Conservation (phyloP, 2,888 invertebrate species). For the Cylindroiulus punctatus region DNA sequence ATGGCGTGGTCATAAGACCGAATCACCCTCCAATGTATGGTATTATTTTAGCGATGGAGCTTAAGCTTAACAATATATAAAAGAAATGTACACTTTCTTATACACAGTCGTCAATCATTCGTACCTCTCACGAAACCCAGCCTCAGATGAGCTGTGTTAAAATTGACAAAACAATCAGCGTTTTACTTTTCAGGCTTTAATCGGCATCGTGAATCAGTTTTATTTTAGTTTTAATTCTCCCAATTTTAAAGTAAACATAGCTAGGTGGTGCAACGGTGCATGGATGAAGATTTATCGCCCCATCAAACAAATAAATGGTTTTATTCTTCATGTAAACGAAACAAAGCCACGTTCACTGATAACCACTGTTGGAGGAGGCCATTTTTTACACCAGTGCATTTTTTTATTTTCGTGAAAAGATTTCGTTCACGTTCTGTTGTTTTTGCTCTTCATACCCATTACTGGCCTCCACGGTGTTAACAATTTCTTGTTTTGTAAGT, state of each 20-base stretch:
- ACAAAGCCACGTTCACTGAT: neutral
- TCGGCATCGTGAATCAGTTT: slow-evolving; percentile 13
- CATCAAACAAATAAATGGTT: neutral
- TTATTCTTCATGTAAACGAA: neutral
- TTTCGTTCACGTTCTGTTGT: slow-evolving; percentile 7
- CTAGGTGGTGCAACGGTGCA: neutral
- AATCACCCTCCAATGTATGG: no score
- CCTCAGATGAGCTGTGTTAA: neutral
- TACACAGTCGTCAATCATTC: neutral
- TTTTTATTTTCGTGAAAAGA: slow-evolving; percentile 2
- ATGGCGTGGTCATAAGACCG: no score
- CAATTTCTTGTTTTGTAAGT: neutral
- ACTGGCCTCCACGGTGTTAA: slow-evolving; percentile 24
- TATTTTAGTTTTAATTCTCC: neutral
- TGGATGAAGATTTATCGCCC: slow-evolving; percentile 12
- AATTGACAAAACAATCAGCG: neutral
- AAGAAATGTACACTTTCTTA: no score
- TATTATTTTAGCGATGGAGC: no score
- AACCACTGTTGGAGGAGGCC: slow-evolving; percentile 5
- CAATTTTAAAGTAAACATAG: neutral
- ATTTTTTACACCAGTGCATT: neutral
- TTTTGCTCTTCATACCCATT: slow-evolving; percentile 10
- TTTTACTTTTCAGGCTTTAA: neutral
- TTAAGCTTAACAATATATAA: no score
- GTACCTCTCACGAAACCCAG: neutral